These are phyloP conservation scores for Apeira syringaria DNA, from an alignment of 2,888 invertebrate genomes.

Conservation along the genomic window DNA sequence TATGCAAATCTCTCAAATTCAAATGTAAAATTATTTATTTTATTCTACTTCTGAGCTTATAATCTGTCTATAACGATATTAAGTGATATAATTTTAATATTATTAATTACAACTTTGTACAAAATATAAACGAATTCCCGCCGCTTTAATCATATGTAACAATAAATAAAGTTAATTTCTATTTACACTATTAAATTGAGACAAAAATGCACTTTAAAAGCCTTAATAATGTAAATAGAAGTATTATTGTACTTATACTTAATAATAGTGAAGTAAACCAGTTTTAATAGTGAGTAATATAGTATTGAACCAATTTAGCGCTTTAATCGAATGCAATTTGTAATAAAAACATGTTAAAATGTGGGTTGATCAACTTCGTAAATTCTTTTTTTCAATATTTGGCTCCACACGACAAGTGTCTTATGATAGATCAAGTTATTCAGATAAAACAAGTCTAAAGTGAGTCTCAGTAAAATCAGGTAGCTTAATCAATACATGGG, in stretches of 20 bases:
- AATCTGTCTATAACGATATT: conserved; percentile 4
- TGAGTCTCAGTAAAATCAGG: too few species aligned
- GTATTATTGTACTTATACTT: background rate
- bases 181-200: conserved; percentile 11
- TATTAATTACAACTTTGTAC: conserved; percentile 9
- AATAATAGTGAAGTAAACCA: conserved; percentile 2
- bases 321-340: conserved; percentile 58
- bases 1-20: too few species aligned
- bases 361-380: conserved; percentile 12
- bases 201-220: background rate
- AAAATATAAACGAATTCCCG: conserved; percentile 19
- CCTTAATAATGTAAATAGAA: background rate
- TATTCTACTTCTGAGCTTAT: conserved; percentile 11
- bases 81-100: background rate
- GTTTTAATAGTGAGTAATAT: conserved; percentile 18
- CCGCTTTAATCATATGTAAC: conserved; percentile 15
- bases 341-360: conserved; percentile 29
- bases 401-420: too few species aligned
- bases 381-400: too few species aligned
- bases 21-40: background rate
- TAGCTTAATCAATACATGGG: too few species aligned
- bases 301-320: conserved; percentile 25
- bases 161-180: conserved; percentile 12
- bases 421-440: too few species aligned
- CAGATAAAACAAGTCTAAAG: too few species aligned